phyloP scores from a whole-genome alignment of 2,113 vertebrate genomes.

The Melospiza georgiana region DNA sequence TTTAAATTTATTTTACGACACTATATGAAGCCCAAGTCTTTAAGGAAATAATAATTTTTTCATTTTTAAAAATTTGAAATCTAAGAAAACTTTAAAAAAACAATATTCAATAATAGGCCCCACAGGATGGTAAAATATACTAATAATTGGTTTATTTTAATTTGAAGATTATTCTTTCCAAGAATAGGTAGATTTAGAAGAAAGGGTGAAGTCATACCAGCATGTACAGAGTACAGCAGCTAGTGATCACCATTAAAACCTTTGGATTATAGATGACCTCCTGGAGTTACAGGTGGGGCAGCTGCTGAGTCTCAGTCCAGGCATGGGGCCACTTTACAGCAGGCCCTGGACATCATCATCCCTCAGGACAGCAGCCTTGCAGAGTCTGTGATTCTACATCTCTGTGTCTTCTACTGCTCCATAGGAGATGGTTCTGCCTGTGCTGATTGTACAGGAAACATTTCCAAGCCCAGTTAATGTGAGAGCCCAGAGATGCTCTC shows the following conservation, averaged over 20 bases:
- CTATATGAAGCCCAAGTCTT: background rate
- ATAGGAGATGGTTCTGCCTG: background rate
- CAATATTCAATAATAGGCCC: background rate
- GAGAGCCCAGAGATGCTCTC: background rate
- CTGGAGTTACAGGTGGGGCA: rapidly evolving
- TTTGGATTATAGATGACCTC: background rate
- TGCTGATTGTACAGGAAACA: background rate
- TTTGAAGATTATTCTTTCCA: background rate
- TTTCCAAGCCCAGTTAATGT: background rate
- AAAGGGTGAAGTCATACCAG: background rate
- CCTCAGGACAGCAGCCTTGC: background rate
- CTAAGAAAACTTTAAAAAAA: background rate
- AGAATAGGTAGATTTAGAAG: background rate
- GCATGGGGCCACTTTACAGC: background rate
- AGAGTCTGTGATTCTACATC: background rate
- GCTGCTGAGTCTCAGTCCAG: background rate
- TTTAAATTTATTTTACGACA: background rate
- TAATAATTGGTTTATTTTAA: background rate
- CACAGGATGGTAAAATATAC: background rate
- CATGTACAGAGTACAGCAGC: background rate
- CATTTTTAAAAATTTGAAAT: background rate
- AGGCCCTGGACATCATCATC: background rate
- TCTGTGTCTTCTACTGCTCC: background rate
- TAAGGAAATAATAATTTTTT: background rate
- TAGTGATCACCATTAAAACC: background rate